Percentiles rank a stretch among this genome's conserved stretches.
phyloP scores from a whole-genome alignment of 37 sponge, comb jelly and placozoan species.

The Crambe crambe region DNA sequence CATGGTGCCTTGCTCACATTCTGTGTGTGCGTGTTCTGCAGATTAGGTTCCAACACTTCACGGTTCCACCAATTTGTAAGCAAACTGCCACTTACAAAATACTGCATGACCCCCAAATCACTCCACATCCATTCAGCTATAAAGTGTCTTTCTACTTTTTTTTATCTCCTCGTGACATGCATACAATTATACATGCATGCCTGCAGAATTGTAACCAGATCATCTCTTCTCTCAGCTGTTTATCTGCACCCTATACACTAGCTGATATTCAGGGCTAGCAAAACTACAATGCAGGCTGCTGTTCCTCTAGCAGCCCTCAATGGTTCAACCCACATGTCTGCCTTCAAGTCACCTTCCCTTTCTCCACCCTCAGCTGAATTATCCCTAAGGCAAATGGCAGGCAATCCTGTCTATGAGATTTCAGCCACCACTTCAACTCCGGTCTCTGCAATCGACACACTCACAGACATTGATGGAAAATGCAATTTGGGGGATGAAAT shows the following conservation, averaged over 20 bases:
- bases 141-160: not conserved
- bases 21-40: not conserved
- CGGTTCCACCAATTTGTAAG: constrained; percentile 8
- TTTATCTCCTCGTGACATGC: too few species aligned
- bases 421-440: not conserved
- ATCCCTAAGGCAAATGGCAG: constrained; percentile 1
- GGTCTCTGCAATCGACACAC: not conserved
- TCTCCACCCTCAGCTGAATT: constrained; percentile 13
- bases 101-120: not conserved
- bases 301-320: constrained; percentile 12
- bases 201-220: not conserved
- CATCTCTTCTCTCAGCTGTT: not conserved
- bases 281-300: constrained; percentile 9
- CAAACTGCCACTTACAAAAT: not conserved
- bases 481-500: constrained; percentile 9
- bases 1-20: constrained; percentile 3
- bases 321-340: constrained; percentile 2
- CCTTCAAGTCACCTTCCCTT: constrained; percentile 14
- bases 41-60: not conserved
- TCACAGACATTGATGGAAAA: not conserved
- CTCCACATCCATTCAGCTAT: not conserved
- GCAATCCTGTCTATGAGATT: constrained; percentile 15
- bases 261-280: too few species aligned
- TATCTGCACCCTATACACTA: too few species aligned
- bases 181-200: too few species aligned